These are phyloP conservation scores for Condylura cristata DNA, from an alignment of 2,113 vertebrate species.

Conservation along the genomic window DNA sequence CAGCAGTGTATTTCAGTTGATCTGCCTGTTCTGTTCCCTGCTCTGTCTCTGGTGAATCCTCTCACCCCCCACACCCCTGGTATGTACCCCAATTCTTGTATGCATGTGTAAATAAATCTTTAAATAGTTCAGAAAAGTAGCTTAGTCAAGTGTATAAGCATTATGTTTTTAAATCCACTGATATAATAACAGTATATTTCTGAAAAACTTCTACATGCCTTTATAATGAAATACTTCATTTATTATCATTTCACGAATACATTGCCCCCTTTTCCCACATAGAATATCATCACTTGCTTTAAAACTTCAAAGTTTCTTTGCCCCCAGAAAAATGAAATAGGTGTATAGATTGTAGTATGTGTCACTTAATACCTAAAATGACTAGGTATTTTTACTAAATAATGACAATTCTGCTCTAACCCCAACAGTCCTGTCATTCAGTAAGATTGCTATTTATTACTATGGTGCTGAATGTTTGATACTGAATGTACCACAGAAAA, in stretches of 20 bases:
- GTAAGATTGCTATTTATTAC: neutral
- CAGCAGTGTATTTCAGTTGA: no score
- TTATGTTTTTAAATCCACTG: neutral
- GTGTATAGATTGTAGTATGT: neutral
- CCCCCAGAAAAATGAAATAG: neutral
- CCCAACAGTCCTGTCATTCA: neutral
- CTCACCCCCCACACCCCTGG: no score
- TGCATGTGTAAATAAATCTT: no score
- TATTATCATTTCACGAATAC: constrained; percentile 19
- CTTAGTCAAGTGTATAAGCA: neutral
- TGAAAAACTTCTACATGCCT: neutral
- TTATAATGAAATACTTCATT: constrained; percentile 3
- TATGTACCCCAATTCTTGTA: no score
- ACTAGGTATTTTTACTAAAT: neutral
- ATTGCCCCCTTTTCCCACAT: neutral
- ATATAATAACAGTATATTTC: neutral
- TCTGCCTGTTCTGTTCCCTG: no score
- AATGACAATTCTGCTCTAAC: neutral
- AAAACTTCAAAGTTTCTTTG: neutral
- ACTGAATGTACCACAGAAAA: neutral
- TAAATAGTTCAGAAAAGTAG: neutral
- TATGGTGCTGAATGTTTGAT: neutral
- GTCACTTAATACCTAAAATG: neutral
- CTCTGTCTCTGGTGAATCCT: no score
- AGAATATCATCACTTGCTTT: neutral